Evolutionary conservation across 2,797 vertebrate genomes (phyloP), one percentile per base, ranked within the genome.

Genomic region (Poeciliopsis presidionis): DNA sequence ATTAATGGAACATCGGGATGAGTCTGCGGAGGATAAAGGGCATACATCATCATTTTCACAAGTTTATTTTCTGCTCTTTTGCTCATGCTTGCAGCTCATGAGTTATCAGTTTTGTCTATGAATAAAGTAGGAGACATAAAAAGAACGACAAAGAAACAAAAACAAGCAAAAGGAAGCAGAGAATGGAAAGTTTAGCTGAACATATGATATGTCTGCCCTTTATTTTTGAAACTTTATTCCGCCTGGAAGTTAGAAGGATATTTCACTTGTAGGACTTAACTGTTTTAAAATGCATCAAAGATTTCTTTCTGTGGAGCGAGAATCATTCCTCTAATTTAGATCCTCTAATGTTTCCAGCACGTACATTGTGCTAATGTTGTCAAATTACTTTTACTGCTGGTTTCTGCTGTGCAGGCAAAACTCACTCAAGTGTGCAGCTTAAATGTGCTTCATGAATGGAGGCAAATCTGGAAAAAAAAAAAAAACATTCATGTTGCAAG

Each of bases 351-450:
- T 80, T 81, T 80, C 78, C 79, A 76, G 84, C 85, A 78, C 57
- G 75, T 80, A 63, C 75, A 28, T 79, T 73, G 77, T 74, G 33
- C 72, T 78, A 36, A 57, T 86, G 80, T 85, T 82, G 86, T 88
- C 81, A 76, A 85, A 86, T 81, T 86, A 91, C 86, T 83, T 83
- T 89, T 71, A 49, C 59, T 39, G 75, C 73, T 65, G 71, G 83
- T 76, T 81, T 93, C 88, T 90, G 93, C 92, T 91, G 87, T 4
- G 84, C 85, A 76, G 84, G 90, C 85, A 89, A 90, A 93, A 89
- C 74, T 84, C 82, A 83, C 79, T 84, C 20, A 69, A 83, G 78
- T 86, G 82, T 78, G 73, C 79, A 71, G 84, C 75, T 77, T 90
- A 79, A 86, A 78, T 76, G 81, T 90, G 85, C 87, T 85, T 81